phyloP scores from a whole-genome alignment of 1,140 invertebrate genomes.

The Trichonephila inaurata region DNA sequence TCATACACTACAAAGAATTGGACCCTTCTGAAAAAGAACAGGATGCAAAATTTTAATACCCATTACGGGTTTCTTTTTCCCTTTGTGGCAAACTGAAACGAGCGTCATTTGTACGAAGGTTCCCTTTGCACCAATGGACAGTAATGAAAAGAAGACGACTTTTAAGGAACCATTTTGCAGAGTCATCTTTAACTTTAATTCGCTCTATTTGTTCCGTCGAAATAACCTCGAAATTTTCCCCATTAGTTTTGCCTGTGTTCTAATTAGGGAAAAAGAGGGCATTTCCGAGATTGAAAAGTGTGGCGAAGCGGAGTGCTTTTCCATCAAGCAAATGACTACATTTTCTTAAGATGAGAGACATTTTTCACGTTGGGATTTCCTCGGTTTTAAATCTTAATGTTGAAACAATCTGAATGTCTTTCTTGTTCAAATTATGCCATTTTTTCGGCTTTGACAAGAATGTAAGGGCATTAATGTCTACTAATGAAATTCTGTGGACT shows the following conservation, averaged over 20 bases:
- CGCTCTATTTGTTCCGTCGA: conserved; percentile 31
- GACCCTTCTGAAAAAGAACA: not conserved
- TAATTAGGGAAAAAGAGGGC: not conserved
- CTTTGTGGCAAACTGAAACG: not conserved
- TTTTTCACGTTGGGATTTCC: not conserved
- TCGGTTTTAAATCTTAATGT: not conserved
- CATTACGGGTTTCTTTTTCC: conserved; percentile 45
- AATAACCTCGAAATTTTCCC: conserved; percentile 51
- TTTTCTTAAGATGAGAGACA: not conserved
- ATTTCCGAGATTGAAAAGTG: conserved; percentile 58
- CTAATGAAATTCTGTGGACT: not conserved
- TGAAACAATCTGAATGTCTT: not conserved
- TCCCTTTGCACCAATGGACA: conserved; percentile 1
- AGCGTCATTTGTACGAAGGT: conserved; percentile 22
- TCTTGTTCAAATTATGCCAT: not conserved
- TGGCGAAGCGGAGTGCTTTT: not conserved
- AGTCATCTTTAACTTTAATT: conserved; percentile 64
- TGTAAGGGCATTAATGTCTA: not conserved
- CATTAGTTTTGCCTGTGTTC: conserved; percentile 17
- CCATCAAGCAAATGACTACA: not conserved
- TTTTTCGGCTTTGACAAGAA: not conserved
- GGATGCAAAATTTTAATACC: conserved; percentile 10
- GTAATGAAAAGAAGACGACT: conserved; percentile 34
- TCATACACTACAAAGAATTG: not conserved
- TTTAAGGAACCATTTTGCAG: conserved; percentile 42